Base-by-base conservation (phyloP, 2,113 vertebrate species). In the Dasypus novemcinctus region DNA sequence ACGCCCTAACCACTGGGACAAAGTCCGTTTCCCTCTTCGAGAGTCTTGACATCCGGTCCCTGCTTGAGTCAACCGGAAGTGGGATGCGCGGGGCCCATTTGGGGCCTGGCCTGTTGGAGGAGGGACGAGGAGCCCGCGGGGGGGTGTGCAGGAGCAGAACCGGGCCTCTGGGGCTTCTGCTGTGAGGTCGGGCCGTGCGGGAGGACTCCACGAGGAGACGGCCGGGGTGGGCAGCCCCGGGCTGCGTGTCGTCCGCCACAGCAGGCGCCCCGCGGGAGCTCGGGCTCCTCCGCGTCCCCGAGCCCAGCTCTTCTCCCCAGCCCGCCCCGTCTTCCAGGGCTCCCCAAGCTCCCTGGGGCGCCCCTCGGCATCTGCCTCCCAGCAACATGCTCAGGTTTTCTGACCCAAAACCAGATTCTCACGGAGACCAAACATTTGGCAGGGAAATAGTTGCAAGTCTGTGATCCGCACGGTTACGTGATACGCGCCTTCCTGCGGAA, bases 221-320 rank as follows among this genome's bases (percentile, higher is more conserved):
- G 49, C 36, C 43, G 76, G 43, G 52, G 4, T 29, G 15, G 5
- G n/a, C 12, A 29, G 0, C 36, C 9, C 54, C 31, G 46, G 12
- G 23, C 20, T 29, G 4, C 59, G 68, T 31, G 46, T 25, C 2
- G 21, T 25, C 15, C 63, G n/a, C 59, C 66, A 27, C 17, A 3
- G 31, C 14, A 3, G 5, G 2, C 4, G 54, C 18, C 2, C 1
- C 0, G 21, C 17, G 13, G 2, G 14, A n/a, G n/a, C n/a, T n/a
- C n/a, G n/a, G n/a, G n/a, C n/a, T n/a, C n/a, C n/a, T n/a, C n/a
- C n/a, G n/a, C n/a, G n/a, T n/a, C n/a, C n/a, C n/a, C n/a, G n/a
- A n/a, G n/a, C n/a, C n/a, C n/a, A n/a, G n/a, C n/a, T n/a, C n/a
- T n/a, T n/a, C n/a, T 27, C 4, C 29, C 49, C 7, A 36, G 2